These are phyloP conservation scores for Perithous albicinctus DNA, from an alignment of 2,888 invertebrate species.

Conservation along the genomic window DNA sequence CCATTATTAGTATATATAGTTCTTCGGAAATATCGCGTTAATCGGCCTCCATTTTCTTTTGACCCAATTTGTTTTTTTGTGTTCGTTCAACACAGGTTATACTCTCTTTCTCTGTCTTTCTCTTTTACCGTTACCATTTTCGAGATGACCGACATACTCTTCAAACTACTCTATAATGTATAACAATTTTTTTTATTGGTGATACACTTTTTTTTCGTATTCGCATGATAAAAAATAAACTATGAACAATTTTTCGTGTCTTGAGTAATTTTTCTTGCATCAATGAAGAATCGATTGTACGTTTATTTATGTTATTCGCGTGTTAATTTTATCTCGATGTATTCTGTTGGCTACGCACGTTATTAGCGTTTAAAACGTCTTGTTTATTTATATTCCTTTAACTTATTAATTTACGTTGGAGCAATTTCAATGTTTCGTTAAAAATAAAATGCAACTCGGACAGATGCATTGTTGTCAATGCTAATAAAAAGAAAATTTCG, in stretches of 20 bases:
- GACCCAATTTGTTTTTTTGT: not conserved
- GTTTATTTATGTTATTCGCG: conserved; percentile 53
- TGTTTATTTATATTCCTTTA: conserved; percentile 1
- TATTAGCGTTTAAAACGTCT: conserved; percentile 37
- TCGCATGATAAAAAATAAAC: conserved; percentile 90
- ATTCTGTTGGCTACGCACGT: conserved; percentile 34
- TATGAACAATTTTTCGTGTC: conserved; percentile 86
- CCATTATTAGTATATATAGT: too few species aligned
- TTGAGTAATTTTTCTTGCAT: conserved; percentile 58
- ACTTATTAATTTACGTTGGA: conserved; percentile 12
- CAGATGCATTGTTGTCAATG: conserved; percentile 27
- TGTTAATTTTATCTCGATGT: conserved; percentile 51
- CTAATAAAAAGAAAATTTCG: conserved; percentile 17
- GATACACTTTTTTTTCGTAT: conserved; percentile 86
- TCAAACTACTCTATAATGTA: conserved; percentile 77
- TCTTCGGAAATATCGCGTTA: too few species aligned
- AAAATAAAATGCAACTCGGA: conserved; percentile 33
- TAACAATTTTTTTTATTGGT: conserved; percentile 89
- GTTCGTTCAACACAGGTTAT: not conserved
- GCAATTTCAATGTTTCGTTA: conserved; percentile 42
- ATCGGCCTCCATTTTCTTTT: not conserved
- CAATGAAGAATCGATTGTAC: conserved; percentile 62
- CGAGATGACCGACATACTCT: conserved; percentile 52
- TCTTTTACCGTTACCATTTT: not conserved
- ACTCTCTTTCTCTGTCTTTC: not conserved